Conservation (phyloP, 2,797 vertebrate genomes). For the Acipenser ruthenus region DNA sequence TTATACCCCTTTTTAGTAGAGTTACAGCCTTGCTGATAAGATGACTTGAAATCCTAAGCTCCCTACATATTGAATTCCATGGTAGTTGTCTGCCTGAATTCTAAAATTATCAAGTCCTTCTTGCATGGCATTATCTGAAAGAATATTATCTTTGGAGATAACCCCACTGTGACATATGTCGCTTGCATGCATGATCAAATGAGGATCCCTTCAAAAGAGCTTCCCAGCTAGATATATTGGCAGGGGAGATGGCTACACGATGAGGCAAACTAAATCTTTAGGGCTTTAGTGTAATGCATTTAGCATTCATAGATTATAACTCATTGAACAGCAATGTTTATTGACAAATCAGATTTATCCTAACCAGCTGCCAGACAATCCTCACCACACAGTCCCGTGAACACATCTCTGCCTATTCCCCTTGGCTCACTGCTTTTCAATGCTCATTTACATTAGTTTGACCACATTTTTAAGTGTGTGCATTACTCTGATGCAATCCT, state of each 20-base stretch:
- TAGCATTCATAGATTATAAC: slow-evolving; percentile 54
- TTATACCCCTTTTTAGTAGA: too few relatives aligned
- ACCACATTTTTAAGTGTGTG: too few relatives aligned
- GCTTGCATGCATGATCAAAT: slow-evolving; percentile 58
- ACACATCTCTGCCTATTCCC: too few relatives aligned
- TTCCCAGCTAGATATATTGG: slow-evolving; percentile 62
- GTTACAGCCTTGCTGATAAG: slow-evolving; percentile 15
- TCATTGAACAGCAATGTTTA: slow-evolving; percentile 58
- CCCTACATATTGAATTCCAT: slow-evolving; percentile 27
- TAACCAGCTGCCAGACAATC: too few relatives aligned
- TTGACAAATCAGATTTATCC: slow-evolving; percentile 23
- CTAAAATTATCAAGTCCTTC: slow-evolving; percentile 75
- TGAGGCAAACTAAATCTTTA: slow-evolving; percentile 62
- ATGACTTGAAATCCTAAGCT: slow-evolving; percentile 23
- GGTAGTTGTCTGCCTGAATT: slow-evolving; percentile 61
- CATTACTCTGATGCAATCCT: too few relatives aligned
- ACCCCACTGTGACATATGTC: slow-evolving; percentile 64
- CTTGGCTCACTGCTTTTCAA: too few relatives aligned
- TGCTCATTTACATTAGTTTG: too few relatives aligned
- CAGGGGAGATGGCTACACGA: slow-evolving; percentile 48
- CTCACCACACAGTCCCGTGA: too few relatives aligned
- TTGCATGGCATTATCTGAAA: slow-evolving; percentile 70
- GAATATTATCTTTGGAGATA: slow-evolving; percentile 77
- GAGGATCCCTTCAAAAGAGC: slow-evolving; percentile 51
- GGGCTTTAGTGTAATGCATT: slow-evolving; percentile 61